Evolutionary conservation across 2,797 vertebrate species (phyloP).

Genomic region (Rhadinocentrus ornatus): DNA sequence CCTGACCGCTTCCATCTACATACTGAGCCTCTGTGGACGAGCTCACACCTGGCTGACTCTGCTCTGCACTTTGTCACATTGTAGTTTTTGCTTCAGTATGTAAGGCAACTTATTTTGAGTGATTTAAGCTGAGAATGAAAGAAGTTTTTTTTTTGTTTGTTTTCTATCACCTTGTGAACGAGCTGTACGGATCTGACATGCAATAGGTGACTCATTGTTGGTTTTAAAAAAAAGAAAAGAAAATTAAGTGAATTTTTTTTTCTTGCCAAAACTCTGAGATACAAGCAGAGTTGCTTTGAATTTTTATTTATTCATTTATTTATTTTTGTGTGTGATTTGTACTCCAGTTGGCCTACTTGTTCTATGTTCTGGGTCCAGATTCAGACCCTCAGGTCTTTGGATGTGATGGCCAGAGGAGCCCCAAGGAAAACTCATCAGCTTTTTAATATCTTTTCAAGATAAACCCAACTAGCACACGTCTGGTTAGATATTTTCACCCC

Average conservation of each 20-base stretch:
- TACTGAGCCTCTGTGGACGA: constrained; percentile 28
- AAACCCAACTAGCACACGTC: constrained; percentile 23
- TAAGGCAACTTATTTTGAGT: constrained; percentile 8
- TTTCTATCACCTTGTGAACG: neutral
- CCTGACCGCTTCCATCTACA: constrained; percentile 33
- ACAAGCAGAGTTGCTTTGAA: neutral
- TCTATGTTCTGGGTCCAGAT: constrained; percentile 20
- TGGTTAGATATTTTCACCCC: neutral
- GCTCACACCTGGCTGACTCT: constrained; percentile 47
- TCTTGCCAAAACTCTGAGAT: neutral
- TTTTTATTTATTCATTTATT: neutral
- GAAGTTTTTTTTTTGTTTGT: neutral
- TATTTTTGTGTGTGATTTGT: constrained; percentile 11
- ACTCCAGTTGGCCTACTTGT: constrained; percentile 24
- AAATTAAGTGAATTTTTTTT: neutral
- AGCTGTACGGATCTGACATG: neutral
- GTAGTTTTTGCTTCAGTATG: constrained; percentile 20
- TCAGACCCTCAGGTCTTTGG: constrained; percentile 23
- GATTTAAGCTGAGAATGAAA: neutral
- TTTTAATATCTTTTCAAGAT: constrained; percentile 47
- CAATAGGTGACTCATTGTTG: neutral
- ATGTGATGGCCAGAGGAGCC: constrained; percentile 50
- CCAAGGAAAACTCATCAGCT: constrained; percentile 33
- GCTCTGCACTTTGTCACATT: constrained; percentile 13
- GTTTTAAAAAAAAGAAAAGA: neutral